phyloP scores from a whole-genome alignment of 2,888 invertebrate genomes.

The Tenthredo distinguenda region DNA sequence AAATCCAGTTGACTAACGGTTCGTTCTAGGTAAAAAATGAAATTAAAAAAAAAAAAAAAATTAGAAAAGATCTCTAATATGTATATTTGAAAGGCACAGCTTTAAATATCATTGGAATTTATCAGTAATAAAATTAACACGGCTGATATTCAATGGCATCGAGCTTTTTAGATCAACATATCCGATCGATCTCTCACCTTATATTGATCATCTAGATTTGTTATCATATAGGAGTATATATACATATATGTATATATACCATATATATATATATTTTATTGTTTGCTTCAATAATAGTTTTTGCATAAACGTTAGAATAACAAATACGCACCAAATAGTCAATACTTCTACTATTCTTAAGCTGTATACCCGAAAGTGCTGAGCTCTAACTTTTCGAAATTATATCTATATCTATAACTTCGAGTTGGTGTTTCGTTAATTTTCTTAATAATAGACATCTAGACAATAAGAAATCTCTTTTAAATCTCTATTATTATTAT shows the following conservation, averaged over 20 bases:
- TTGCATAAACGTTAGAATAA: not conserved
- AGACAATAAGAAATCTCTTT: slow-evolving; percentile 18
- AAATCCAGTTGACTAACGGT: not conserved
- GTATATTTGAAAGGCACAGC: slow-evolving; percentile 39
- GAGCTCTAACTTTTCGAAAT: slow-evolving; percentile 5
- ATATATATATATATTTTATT: not conserved
- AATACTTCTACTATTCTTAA: slow-evolving; percentile 2
- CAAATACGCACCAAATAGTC: slow-evolving; percentile 15
- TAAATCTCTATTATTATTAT: not conserved
- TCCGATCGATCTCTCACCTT: slow-evolving; percentile 2
- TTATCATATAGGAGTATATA: not conserved
- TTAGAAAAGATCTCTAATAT: not conserved
- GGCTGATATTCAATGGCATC: slow-evolving; percentile 19
- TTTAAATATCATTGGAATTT: slow-evolving; percentile 39
- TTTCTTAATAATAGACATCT: slow-evolving; percentile 22
- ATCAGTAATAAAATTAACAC: slow-evolving; percentile 34
- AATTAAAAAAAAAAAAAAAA: not conserved
- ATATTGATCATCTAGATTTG: slow-evolving; percentile 3
- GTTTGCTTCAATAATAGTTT: slow-evolving; percentile 5
- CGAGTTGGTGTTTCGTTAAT: slow-evolving; percentile 37
- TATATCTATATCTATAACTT: slow-evolving; percentile 26
- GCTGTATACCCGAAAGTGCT: slow-evolving; percentile 6
- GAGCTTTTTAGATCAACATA: not conserved
- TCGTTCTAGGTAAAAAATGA: not conserved
- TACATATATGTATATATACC: not conserved